These are phyloP conservation scores for Phaethornis superciliosus DNA, from an alignment of 2,113 vertebrate species.

Conservation along the genomic window DNA sequence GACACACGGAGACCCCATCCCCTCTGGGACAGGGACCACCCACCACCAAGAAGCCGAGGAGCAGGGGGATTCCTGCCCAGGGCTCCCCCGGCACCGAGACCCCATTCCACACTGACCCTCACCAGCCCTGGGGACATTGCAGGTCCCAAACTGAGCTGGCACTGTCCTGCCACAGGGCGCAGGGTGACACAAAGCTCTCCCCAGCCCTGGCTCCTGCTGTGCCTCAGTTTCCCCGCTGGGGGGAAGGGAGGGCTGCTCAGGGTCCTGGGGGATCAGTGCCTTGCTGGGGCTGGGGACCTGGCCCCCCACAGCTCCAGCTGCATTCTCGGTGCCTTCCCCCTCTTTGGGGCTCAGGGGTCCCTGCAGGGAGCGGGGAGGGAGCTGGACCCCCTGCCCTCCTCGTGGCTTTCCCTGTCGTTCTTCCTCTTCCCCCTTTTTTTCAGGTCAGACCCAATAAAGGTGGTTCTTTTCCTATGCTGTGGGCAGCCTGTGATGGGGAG, in stretches of 20 bases:
- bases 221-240: not conserved
- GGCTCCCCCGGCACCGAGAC: not conserved
- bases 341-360: not conserved
- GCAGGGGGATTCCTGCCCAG: not conserved
- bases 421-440: not conserved
- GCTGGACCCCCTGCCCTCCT: not conserved
- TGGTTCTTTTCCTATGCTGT: slow-evolving; percentile 15
- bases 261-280: not conserved
- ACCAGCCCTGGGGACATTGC: fast-evolving
- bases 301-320: fast-evolving
- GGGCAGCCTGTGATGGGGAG: not conserved
- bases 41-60: fast-evolving
- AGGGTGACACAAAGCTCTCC: not conserved
- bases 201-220: not conserved
- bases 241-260: not conserved
- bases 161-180: fast-evolving
- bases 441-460: slow-evolving; percentile 59
- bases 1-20: not conserved
- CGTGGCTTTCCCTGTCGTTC: not conserved
- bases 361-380: not conserved
- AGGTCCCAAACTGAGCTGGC: not conserved
- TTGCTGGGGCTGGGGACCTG: not conserved
- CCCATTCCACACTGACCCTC: not conserved
- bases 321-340: slow-evolving; percentile 14
- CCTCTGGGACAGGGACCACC: not conserved